A percentile compares a stretch with the other conserved stretches of the same genome.
These are phyloP conservation scores for Choristoneura fumiferana DNA, from an alignment of 1,140 invertebrate genomes.

Conservation along the genomic window DNA sequence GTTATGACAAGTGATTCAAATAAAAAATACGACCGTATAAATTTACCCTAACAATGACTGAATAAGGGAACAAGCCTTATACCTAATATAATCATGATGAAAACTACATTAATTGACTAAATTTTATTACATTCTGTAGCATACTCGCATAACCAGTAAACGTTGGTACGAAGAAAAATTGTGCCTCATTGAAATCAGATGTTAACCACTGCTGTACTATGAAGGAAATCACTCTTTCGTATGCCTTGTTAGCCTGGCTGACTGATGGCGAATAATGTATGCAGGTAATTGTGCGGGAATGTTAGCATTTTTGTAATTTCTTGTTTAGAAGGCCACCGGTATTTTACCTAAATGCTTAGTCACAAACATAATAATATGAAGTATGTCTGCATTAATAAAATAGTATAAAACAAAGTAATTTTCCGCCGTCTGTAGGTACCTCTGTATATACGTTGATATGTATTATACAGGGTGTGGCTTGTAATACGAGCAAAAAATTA, in stretches of 20 bases:
- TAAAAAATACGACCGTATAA: no score
- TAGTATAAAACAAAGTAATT: no score
- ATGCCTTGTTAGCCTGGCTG: neutral
- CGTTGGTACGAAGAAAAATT: neutral
- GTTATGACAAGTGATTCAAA: no score
- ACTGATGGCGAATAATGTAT: neutral
- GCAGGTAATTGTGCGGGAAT: slow-evolving; percentile 6
- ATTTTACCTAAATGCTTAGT: no score
- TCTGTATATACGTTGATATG: no score
- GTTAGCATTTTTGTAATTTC: slow-evolving; percentile 17
- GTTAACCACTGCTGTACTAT: neutral
- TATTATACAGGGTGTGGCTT: no score
- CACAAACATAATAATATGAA: no score
- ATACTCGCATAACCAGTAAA: neutral
- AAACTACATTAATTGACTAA: slow-evolving; percentile 3
- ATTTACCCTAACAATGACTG: no score
- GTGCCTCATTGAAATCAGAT: neutral
- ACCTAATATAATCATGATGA: neutral
- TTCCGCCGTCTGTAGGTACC: no score
- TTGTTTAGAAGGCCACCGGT: slow-evolving; percentile 1
- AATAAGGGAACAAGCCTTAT: neutral
- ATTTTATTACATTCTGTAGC: neutral
- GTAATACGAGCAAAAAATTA: no score
- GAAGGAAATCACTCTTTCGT: neutral
- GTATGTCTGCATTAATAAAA: no score